Conservation (phyloP, 2,797 vertebrate genomes). For the Crax fasciolata region DNA sequence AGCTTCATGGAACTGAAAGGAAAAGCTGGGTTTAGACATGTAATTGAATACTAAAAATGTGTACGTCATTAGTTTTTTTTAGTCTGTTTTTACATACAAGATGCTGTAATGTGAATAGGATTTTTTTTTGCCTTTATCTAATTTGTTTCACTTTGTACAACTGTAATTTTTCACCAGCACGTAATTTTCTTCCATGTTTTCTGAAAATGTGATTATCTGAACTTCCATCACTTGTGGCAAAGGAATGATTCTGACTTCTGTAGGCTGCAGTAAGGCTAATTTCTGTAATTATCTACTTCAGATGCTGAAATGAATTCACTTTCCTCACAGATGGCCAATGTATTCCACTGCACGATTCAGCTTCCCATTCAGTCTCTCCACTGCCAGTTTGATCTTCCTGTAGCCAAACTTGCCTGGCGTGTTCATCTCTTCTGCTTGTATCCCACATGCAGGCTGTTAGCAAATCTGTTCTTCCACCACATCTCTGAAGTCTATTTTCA, state of each 20-base stretch:
- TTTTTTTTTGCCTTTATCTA: neutral
- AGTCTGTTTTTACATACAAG: neutral
- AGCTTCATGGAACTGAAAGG: neutral
- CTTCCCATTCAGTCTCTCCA: neutral
- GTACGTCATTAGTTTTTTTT: neutral
- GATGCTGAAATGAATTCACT: slow-evolving; percentile 12
- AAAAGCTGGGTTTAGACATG: neutral
- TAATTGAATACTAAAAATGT: neutral
- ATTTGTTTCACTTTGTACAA: neutral
- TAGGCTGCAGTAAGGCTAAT: slow-evolving; percentile 18
- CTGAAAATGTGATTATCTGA: neutral
- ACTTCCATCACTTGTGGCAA: slow-evolving; percentile 25
- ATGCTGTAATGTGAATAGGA: neutral
- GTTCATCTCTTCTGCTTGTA: slow-evolving; percentile 18
- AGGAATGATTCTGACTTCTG: slow-evolving; percentile 4
- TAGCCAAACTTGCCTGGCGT: neutral
- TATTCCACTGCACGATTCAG: neutral
- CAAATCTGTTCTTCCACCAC: neutral
- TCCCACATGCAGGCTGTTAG: slow-evolving; percentile 30
- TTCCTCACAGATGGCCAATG: neutral
- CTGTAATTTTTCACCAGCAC: neutral
- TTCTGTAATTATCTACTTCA: slow-evolving; percentile 4
- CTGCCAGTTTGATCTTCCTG: slow-evolving; percentile 5
- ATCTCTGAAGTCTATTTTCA: slow-evolving; percentile 28
- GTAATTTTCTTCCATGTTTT: slow-evolving; percentile 10